These are phyloP conservation scores for Morpho deidamia DNA, from an alignment of 2,888 invertebrate genomes.

Conservation along the genomic window DNA sequence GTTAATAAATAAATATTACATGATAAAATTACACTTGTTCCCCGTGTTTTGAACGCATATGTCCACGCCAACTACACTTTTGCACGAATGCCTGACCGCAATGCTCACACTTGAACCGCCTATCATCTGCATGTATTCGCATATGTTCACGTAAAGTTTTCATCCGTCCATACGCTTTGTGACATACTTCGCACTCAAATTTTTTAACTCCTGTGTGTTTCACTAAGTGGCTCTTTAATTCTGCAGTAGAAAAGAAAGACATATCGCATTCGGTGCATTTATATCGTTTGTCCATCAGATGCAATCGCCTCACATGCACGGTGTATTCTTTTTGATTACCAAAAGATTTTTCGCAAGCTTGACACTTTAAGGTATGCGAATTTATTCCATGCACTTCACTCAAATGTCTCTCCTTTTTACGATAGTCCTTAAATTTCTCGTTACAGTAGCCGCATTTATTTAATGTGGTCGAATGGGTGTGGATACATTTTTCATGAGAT, in stretches of 20 bases:
- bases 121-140: slow-evolving; percentile 36
- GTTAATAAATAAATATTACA: neutral
- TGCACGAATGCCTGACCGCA: slow-evolving; percentile 26
- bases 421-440: slow-evolving; percentile 46
- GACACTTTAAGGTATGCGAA: slow-evolving; percentile 36
- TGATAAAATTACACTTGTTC: slow-evolving; percentile 28
- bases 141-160: slow-evolving; percentile 36
- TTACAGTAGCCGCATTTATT: slow-evolving; percentile 52
- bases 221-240: slow-evolving; percentile 48
- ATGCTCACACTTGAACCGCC: slow-evolving; percentile 20
- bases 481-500: slow-evolving; percentile 62
- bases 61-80: too few relatives aligned
- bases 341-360: slow-evolving; percentile 46
- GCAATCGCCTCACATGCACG: slow-evolving; percentile 47
- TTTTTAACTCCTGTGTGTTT: slow-evolving; percentile 48
- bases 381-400: slow-evolving; percentile 41
- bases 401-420: slow-evolving; percentile 44
- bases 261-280: slow-evolving; percentile 36
- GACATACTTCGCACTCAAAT: slow-evolving; percentile 50
- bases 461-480: slow-evolving; percentile 37
- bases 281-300: slow-evolving; percentile 42
- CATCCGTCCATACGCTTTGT: slow-evolving; percentile 40
- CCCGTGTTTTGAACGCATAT: slow-evolving; percentile 40
- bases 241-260: slow-evolving; percentile 44
- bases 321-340: slow-evolving; percentile 38